Evolutionary conservation across 2,797 vertebrate species (phyloP), one percentile per base, ranked within the genome.

Genomic region (Thalassophryne amazonica): DNA sequence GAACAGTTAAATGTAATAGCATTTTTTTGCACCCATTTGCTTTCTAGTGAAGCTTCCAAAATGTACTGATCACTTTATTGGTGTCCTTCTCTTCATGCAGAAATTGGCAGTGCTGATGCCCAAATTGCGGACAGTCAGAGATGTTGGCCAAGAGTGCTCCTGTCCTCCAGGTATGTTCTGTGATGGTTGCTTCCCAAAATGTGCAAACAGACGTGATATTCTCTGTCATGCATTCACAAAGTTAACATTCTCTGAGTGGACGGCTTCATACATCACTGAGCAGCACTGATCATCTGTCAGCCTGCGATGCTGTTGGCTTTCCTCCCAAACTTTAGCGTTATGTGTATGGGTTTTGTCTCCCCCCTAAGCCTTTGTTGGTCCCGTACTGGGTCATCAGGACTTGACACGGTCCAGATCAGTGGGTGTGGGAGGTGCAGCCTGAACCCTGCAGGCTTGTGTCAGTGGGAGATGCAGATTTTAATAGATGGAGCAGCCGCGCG

Each of bases 121-220:
- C 0, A 97, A 93, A 76, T 55, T 86, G 23, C 86, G 95, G 34
- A 87, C 79, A 1, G 83, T 47, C 0, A 90, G 95, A 49, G 95
- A 98, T 29, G 90, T 85, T n/a, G 88, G 83, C 0, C 83, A 83
- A 0, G 93, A 94, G 49, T 98, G 95, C 49, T 66, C 80, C 83
- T 98, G 95, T 74, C 95, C 95, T 54, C 93, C 94, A 92, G 95
- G 95, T 97, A 91, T 39, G 87, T 81, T 30, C 45, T 41, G 21
- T 34, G 8, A 12, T 25, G 6, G 35, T 7, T 20, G 6, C 16
- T 19, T n/a, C 18, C 13, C 23, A 38, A 14, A 36, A 46, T 33
- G 48, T 15, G 49, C 3, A 24, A 12, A 10, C 54, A 54, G 49
- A 29, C 24, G 21, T 9, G 7, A 16, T n/a, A n/a, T n/a, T n/a